Conservation (phyloP, 2,888 invertebrate genomes). For the Holacanthella duospinosa region DNA sequence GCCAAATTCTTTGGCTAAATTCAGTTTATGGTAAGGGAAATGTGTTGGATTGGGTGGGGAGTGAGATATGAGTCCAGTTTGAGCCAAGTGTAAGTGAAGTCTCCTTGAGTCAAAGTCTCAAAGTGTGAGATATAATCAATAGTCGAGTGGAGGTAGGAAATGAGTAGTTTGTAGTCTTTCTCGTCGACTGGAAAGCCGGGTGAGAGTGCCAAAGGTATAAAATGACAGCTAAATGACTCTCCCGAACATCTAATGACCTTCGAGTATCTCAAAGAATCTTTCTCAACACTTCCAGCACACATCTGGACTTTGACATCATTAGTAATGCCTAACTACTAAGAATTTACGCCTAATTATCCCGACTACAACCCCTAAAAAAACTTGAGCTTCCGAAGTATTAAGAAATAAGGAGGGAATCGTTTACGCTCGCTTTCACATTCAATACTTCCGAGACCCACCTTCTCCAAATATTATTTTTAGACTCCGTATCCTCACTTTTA, state of each 20-base stretch:
- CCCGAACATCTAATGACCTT: slow-evolving; percentile 32
- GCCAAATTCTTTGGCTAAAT: too few species aligned
- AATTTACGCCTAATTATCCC: slow-evolving; percentile 37
- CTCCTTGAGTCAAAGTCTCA: too few species aligned
- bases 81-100: too few species aligned
- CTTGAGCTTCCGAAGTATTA: not conserved
- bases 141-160: not conserved
- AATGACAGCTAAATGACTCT: slow-evolving; percentile 33
- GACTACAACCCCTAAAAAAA: not conserved
- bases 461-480: not conserved
- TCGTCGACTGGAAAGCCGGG: slow-evolving; percentile 5
- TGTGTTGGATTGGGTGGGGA: too few species aligned
- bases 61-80: too few species aligned
- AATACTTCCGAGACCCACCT: not conserved
- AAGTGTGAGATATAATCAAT: too few species aligned
- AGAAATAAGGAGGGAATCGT: slow-evolving; percentile 1
- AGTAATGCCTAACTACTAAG: slow-evolving; percentile 35
- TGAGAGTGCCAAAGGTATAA: slow-evolving; percentile 27
- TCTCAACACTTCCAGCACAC: slow-evolving; percentile 27
- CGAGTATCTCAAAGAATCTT: slow-evolving; percentile 33
- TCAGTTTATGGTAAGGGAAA: too few species aligned
- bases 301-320: slow-evolving; percentile 37
- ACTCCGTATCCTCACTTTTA: not conserved
- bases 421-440: slow-evolving; percentile 9
- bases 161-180: slow-evolving; percentile 1